Evolutionary conservation across 1,140 invertebrate genomes (phyloP).

Genomic region (Wasmannia auropunctata): DNA sequence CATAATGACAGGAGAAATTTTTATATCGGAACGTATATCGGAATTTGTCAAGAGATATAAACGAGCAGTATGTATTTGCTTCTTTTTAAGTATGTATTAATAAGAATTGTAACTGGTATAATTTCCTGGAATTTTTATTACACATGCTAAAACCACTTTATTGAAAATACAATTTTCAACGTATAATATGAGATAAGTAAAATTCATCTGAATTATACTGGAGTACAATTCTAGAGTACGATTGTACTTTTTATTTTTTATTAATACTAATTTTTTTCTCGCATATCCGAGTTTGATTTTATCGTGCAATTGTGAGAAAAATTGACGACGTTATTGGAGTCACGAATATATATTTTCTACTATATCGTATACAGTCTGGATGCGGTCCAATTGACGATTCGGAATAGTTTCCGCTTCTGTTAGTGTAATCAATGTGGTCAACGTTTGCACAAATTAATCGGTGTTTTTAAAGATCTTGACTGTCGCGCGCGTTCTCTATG

Average conservation of each 20-base stretch:
- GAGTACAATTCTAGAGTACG: not conserved
- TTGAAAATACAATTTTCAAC: not conserved
- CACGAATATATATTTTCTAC: conserved; percentile 7
- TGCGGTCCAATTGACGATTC: not conserved
- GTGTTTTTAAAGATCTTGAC: not conserved
- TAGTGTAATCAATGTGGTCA: not conserved
- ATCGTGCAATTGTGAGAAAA: conserved; percentile 64
- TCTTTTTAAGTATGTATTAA: conserved; percentile 11
- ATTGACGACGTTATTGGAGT: not conserved
- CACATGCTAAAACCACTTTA: not conserved
- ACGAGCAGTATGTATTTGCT: not conserved
- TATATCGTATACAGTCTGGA: not conserved
- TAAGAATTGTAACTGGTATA: not conserved
- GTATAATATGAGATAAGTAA: not conserved
- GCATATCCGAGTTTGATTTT: conserved; percentile 22
- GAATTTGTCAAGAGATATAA: not conserved
- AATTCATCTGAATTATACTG: not conserved
- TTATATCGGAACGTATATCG: conserved; percentile 38
- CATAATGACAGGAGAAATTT: conserved; percentile 38
- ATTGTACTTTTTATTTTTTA: conserved; percentile 39
- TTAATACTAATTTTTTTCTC: not conserved
- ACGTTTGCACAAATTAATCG: not conserved
- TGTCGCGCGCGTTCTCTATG: not conserved
- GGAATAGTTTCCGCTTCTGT: not conserved
- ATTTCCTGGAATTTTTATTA: not conserved